Conservation (phyloP, 2,888 invertebrate species). For the Tetanocera ferruginea region DNA sequence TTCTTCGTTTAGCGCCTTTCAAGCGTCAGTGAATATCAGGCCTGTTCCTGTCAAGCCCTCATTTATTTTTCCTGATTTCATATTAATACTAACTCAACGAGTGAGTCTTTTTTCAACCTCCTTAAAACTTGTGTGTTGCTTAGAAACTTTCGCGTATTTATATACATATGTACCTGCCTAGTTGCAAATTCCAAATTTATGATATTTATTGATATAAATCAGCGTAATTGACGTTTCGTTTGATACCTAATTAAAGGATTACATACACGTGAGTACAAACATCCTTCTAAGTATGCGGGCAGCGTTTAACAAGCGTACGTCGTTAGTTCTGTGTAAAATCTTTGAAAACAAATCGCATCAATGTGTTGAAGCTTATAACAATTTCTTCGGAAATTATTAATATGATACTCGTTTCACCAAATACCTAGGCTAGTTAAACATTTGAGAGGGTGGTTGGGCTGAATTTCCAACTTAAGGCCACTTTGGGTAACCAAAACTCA, state of each 20-base stretch:
- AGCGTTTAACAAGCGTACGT: neutral
- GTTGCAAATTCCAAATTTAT: neutral
- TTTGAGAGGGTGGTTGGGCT: neutral
- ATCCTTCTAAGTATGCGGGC: neutral
- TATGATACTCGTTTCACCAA: neutral
- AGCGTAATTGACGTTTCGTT: constrained; percentile 35
- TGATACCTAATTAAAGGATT: constrained; percentile 41
- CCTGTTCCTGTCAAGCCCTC: too few species aligned
- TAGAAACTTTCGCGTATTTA: neutral
- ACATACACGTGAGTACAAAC: constrained; percentile 16
- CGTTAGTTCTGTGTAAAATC: neutral
- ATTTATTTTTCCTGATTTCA: neutral
- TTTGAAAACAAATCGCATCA: constrained; percentile 19
- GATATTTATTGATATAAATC: constrained; percentile 30
- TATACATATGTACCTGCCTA: neutral
- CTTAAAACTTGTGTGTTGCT: neutral
- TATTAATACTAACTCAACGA: neutral
- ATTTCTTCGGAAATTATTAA: constrained; percentile 15
- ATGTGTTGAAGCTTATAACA: neutral
- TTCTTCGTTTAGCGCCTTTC: too few species aligned
- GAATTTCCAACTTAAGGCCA: neutral
- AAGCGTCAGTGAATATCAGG: too few species aligned
- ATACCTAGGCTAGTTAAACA: neutral
- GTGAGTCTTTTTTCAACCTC: neutral
- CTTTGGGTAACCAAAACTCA: neutral